Percentiles rank a stretch among this genome's conserved stretches.
Conservation (phyloP, 1,140 invertebrate species). For the Nymphalis io region DNA sequence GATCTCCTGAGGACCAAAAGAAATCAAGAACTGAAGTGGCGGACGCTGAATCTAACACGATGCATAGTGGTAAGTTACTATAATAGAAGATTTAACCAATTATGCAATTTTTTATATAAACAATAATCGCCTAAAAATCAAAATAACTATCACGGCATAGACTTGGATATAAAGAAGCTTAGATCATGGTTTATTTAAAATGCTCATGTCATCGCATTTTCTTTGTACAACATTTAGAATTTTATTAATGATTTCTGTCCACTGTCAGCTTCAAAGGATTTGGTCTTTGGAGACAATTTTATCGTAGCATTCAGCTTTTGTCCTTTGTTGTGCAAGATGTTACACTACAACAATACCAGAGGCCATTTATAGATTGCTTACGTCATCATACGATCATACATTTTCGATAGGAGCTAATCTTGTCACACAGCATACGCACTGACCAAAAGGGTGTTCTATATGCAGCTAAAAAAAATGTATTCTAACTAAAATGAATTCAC, state of each 20-base stretch:
- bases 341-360: constrained; percentile 73
- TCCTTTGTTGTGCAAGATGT: constrained; percentile 68
- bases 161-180: not conserved
- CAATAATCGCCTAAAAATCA: not conserved
- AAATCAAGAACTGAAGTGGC: constrained; percentile 89
- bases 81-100: not conserved
- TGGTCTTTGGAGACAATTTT: constrained; percentile 66
- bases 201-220: constrained; percentile 57
- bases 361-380: constrained; percentile 59
- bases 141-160: not conserved
- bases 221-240: constrained; percentile 62
- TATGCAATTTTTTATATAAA: not conserved
- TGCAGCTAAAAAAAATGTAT: not conserved
- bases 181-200: constrained; percentile 58
- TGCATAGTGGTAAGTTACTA: constrained; percentile 89
- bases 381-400: constrained; percentile 71
- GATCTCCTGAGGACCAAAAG: constrained; percentile 83
- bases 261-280: constrained; percentile 65
- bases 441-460: constrained; percentile 52
- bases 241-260: constrained; percentile 72
- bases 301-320: constrained; percentile 65
- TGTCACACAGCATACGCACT: constrained; percentile 49
- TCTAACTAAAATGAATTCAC: too few relatives aligned
- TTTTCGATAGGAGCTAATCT: constrained; percentile 63
- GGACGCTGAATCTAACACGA: constrained; percentile 93